Base-by-base conservation (phyloP, 1,140 invertebrate species). In the Venustaconcha ellipsiformis region DNA sequence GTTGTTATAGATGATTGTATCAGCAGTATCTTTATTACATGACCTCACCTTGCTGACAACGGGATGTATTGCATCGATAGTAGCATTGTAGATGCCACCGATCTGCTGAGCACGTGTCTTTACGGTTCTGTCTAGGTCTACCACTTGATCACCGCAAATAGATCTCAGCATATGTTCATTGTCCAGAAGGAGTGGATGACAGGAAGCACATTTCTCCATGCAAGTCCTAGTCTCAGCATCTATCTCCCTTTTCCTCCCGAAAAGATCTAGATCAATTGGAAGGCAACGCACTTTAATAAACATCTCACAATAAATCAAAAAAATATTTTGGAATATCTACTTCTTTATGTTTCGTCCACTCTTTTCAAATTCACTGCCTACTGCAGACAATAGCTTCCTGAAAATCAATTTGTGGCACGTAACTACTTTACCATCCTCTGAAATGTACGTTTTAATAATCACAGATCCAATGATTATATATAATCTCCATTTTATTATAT, bases 181-280 rank as follows among this genome's bases (percentile, higher is more conserved):
- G 14, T 66, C 48, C 15, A 74, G 59, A 18, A 74, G 48, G 14
- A 74, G 37, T 67, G 73, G 73, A 26, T 60, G 23, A 37, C 73
- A 74, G 15, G 73, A 57, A 57, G 18, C 66, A n/a, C 73, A 74
- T 63, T 74, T 74, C 37, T 60, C 66, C 73, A 74, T 74, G 26
- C 73, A 74, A 14, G 23, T 12, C 15, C 67, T 48, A 11, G 67
- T 63, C 30, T 68, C 15, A n/a, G 73, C 66, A 30, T 74, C 73
- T 20, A 74, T 18, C 23, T 69, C 73, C 26, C 73, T 26, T 48
- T 48, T 48, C 57, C 62, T 67, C 2, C 73, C 73, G 55, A 74
- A 74, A 15, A 74, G 56, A 57, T 59, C 73, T 74, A 30, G 67
- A 48, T 18, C n/a, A 74, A 30, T 23, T 56, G 56, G 56, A 23